Evolutionary conservation across 2,888 invertebrate species (phyloP).

Genomic region (Scaptomyza polygonia): DNA sequence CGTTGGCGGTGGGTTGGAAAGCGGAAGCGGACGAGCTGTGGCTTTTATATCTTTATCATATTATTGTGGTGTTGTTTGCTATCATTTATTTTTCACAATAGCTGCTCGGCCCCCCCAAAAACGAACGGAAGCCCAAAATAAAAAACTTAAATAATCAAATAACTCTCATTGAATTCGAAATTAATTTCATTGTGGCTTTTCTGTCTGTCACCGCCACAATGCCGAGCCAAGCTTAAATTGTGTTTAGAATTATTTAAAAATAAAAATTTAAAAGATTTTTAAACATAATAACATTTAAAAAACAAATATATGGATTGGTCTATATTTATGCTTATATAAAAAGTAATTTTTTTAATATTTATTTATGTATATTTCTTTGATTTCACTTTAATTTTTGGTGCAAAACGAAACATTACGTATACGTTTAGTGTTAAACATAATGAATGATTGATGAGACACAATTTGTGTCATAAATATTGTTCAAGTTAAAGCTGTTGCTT

Average conservation of each 20-base stretch:
- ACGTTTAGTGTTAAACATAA: background rate
- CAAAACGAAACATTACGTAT: background rate
- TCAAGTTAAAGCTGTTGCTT: constrained; percentile 6
- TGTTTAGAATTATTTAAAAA: too few relatives aligned
- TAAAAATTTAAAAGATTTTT: background rate
- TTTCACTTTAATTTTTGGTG: too few relatives aligned
- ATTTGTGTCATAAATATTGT: background rate
- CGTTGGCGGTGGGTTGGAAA: background rate
- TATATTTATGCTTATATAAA: background rate
- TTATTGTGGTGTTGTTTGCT: background rate
- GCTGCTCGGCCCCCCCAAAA: background rate
- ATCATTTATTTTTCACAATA: background rate
- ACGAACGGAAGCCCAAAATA: background rate
- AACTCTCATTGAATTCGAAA: background rate
- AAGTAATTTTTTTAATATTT: too few relatives aligned
- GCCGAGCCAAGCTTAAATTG: background rate
- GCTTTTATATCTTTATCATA: background rate
- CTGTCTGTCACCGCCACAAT: background rate
- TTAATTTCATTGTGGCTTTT: background rate
- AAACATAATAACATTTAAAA: too few relatives aligned
- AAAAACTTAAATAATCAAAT: background rate
- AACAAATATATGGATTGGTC: too few relatives aligned
- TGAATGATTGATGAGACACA: background rate
- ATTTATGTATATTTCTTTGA: too few relatives aligned
- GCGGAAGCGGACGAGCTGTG: background rate